These are phyloP conservation scores for Thaumetopoea pityocampa DNA, from an alignment of 1,140 invertebrate species.

Conservation along the genomic window DNA sequence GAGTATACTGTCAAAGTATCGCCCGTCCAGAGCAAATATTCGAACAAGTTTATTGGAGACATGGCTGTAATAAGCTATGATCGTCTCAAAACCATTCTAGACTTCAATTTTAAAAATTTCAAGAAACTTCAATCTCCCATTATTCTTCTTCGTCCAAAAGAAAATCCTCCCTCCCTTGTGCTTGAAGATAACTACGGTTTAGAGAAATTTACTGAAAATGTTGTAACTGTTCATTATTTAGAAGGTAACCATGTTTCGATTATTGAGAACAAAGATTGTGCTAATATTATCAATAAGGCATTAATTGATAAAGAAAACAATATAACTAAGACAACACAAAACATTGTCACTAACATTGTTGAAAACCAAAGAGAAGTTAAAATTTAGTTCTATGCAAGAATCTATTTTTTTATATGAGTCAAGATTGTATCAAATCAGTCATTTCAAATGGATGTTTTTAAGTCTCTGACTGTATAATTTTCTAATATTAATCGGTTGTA, in stretches of 20 bases:
- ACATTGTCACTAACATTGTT: conserved; percentile 50
- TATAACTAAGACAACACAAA: conserved; percentile 29
- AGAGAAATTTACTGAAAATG: conserved; percentile 68
- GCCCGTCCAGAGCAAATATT: conserved; percentile 63
- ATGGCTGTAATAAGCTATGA: conserved; percentile 75
- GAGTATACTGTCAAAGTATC: conserved; percentile 43
- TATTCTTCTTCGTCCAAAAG: conserved; percentile 79
- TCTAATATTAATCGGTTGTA: too few species aligned
- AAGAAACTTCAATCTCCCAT: conserved; percentile 77
- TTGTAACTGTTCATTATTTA: conserved; percentile 75
- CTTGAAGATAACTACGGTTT: conserved; percentile 81
- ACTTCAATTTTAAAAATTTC: conserved; percentile 65
- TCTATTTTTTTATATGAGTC: too few species aligned
- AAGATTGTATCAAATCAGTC: too few species aligned
- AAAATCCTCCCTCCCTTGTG: conserved; percentile 61
- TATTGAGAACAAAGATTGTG: conserved; percentile 79
- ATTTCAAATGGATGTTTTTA: too few species aligned
- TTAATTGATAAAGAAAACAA: conserved; percentile 31
- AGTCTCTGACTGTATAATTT: too few species aligned
- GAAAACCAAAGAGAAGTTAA: conserved; percentile 43
- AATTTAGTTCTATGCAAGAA: conserved; percentile 24
- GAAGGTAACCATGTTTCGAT: conserved; percentile 85
- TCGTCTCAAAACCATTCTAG: conserved; percentile 75
- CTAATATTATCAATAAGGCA: conserved; percentile 78
- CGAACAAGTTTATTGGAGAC: conserved; percentile 62